Percentiles rank a stretch among this genome's conserved stretches.
Conservation (phyloP, 2,797 vertebrate genomes). For the Chlorospingus semifuscus region DNA sequence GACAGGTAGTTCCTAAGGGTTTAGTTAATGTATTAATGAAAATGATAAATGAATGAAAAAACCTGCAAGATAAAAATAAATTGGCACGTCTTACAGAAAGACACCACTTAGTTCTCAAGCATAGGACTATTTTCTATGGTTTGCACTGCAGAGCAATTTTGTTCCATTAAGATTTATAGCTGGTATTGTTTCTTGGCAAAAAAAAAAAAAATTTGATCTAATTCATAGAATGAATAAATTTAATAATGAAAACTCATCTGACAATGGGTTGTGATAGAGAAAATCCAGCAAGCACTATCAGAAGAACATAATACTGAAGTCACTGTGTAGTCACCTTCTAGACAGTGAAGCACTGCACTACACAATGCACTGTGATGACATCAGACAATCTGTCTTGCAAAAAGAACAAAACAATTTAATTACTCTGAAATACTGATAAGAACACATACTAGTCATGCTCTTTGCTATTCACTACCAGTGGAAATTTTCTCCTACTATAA, state of each 20-base stretch:
- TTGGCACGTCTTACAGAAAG: not conserved
- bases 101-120: not conserved
- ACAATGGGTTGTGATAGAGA: not conserved
- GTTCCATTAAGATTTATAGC: not conserved
- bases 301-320: not conserved
- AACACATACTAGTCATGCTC: not conserved
- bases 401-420: not conserved
- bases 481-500: not conserved
- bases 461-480: not conserved
- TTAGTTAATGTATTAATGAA: conserved; percentile 19
- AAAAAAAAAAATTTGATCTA: not conserved
- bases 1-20: not conserved
- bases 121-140: not conserved
- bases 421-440: not conserved
- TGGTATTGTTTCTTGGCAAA: not conserved
- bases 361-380: not conserved
- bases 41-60: conserved; percentile 2
- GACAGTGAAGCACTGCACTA: not conserved
- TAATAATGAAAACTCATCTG: not conserved
- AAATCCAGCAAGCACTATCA: not conserved
- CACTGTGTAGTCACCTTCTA: not conserved
- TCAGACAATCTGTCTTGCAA: not conserved
- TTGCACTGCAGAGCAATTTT: not conserved
- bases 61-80: conserved; percentile 5
- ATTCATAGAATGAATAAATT: not conserved